Conservation (phyloP, 2,888 invertebrate genomes). For the Morinoia aosen region DNA sequence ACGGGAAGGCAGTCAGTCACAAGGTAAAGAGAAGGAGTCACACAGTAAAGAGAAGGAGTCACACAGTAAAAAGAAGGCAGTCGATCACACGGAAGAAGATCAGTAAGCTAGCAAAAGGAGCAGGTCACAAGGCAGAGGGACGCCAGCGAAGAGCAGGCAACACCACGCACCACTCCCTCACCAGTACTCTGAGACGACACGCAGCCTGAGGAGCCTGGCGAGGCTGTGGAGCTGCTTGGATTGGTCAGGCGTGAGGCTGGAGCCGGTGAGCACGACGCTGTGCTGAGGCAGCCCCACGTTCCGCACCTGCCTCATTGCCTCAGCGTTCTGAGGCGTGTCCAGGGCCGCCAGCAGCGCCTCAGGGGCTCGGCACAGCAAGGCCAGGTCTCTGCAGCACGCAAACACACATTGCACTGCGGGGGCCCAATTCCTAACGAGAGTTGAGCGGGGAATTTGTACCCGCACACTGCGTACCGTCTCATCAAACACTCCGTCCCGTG, state of each 20-base stretch:
- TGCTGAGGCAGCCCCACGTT: slow-evolving; percentile 16
- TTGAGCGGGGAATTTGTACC: too few species aligned
- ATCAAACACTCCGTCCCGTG: too few species aligned
- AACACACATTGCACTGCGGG: neutral
- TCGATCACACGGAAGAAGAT: too few species aligned
- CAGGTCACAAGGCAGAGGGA: too few species aligned
- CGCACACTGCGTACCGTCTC: too few species aligned
- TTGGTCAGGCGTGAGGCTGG: slow-evolving; percentile 54
- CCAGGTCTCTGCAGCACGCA: slow-evolving; percentile 57
- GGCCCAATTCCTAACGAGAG: too few species aligned
- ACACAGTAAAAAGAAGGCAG: too few species aligned
- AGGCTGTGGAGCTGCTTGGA: slow-evolving; percentile 62
- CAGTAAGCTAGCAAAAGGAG: too few species aligned
- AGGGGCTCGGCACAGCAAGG: slow-evolving; percentile 53
- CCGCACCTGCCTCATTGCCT: slow-evolving; percentile 18
- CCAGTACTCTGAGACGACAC: slow-evolving; percentile 68
- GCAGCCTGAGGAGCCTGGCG: slow-evolving; percentile 65
- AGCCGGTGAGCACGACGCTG: slow-evolving; percentile 56
- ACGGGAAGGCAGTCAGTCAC: too few species aligned
- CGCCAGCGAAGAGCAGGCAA: too few species aligned
- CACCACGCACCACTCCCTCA: slow-evolving; percentile 58
- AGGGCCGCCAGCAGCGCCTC: slow-evolving; percentile 56
- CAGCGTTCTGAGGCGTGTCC: slow-evolving; percentile 55
- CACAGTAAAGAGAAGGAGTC: too few species aligned
- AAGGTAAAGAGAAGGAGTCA: too few species aligned